Base-by-base conservation (phyloP, 2,888 invertebrate species). In the Polydrusus pterygomalis region DNA sequence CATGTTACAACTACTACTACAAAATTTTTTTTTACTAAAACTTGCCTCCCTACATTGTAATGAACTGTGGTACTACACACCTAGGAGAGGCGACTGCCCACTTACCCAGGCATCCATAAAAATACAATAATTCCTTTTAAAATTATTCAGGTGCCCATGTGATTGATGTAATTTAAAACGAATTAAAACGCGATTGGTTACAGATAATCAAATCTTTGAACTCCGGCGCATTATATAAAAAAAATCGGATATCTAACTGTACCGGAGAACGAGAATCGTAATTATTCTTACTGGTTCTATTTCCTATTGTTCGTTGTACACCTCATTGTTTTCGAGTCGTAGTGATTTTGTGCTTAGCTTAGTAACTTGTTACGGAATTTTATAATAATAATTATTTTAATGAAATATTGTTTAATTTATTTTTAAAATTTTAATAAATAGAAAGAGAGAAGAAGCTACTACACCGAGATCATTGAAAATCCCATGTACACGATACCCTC, bases 231-330 rank as follows among this genome's bases (percentile, higher is more conserved):
- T 25, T 40, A 56, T 25, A 54, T 60, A 40, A 65, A 67, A 67
- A 68, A 65, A 18, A 56, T 54, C 68, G 15, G 45, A 54, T 43
- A 71, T 71, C 64, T 71, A 71, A 71, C 71, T 71, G 71, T 71
- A 71, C 20, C 51, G 71, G 25, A 38, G 54, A 51, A 25, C 47
- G 34, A 43, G 64, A 9, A 71, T 64, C 15, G 40, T 71, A 71
- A 71, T 71, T 71, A 71, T 64, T 71, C 63, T 20, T 47, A 38
- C 45, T 47, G 51, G 18, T 64, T 51, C 63, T 56, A 71, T 71
- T 71, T 64, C 43, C 63, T 56, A 71, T 71, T 71, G 71, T 71
- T 71, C 71, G 49, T 56, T 54, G 63, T 64, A 56, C 40, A 43
- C 45, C 47, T 62, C 71, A 71, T 71, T 71, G 64, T 71, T 71